Base-by-base conservation (phyloP, 2,113 vertebrate genomes). In the Gadus chalcogrammus region DNA sequence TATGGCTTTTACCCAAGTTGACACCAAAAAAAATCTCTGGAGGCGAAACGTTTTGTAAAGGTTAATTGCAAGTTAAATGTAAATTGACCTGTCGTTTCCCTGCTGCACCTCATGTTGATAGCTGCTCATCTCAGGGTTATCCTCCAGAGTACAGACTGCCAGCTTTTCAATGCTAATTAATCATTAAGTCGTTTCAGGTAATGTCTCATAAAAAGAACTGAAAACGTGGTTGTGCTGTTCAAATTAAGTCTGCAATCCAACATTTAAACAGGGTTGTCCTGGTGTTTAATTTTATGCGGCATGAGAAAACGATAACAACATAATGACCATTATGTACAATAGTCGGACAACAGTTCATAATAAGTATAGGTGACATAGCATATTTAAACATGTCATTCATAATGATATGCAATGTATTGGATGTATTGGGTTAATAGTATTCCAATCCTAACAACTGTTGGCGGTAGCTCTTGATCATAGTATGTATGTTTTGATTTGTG, bases 11-110 rank as follows among this genome's bases (percentile, higher is more conserved):
- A 28, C 59, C 35, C 59, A 70, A 53, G 48, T 55, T 20, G 15
- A 68, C 13, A 62, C 53, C 24, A 63, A 38, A 20, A 24, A 68
- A 35, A 74, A 63, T 35, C 58, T 20, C 15, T 55, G 17, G 42
- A 27, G 52, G 8, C 27, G 3, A 53, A 22, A 61, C 69, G 38
- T 69, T 24, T 24, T 28, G 8, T 53, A 17, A 75, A 76, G 77
- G 56, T 73, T 84, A 79, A 78, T 65, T 74, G 69, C 55, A 68
- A 65, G 76, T 70, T 48, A 71, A 79, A 70, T 76, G 67, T 59
- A 68, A 55, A 71, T 79, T 15, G 52, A 74, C 67, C 67, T 77
- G 63, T 61, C 16, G n/a, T 65, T 55, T 56, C 28, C 17, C 9
- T 13, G 53, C 22, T 66, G 27, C 28, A 73, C 68, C 17, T 72